Evolutionary conservation across 2,113 vertebrate genomes (phyloP), one percentile per base, ranked within the genome.

Genomic region (Ivindomyrus marchei): DNA sequence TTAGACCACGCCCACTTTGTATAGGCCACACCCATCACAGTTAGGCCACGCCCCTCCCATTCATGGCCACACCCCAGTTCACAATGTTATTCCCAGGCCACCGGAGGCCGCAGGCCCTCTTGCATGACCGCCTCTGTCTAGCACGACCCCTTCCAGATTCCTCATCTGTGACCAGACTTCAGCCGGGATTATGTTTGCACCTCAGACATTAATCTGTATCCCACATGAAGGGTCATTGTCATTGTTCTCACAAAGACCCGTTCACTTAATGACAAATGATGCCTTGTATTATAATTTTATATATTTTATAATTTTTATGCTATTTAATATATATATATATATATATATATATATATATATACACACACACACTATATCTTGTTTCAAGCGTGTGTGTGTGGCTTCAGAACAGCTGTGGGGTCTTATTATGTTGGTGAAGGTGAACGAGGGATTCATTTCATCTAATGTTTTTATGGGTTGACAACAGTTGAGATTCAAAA

Each of bases 401-500:
- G 27, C 31, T 74, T 17, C 66, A 74, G 31, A 36, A 47, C 19
- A 74, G 66, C 27, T 36, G 13, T 11, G 24, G 66, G 27, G 31
- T 31, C 66, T 15, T 36, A 10, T 70, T 31, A 74, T 27, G 9
- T 66, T 27, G n/a, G 58, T 31, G 21, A 66, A 36, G 66, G 27
- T 74, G 42, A 85, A 46, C n/a, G 4, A 49, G 70, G 58, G 50
- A 47, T 89, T 58, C 77, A 62, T 45, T 13, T 74, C 39, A 87
- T 85, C 77, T 66, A 45, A 91, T 88, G 85, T 92, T 91, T 90
- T 92, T 7, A 42, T 53, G 31, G 52, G 46, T 90, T 62, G 50
- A 89, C 52, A 13, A 39, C 1, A 77, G 31, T 77, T 77, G 31
- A 39, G 70, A 0, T 77, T 77, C 24, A 85, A 84, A n/a, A 91